Evolutionary conservation across 2,797 vertebrate genomes (phyloP).

Genomic region (Macropodus opercularis): DNA sequence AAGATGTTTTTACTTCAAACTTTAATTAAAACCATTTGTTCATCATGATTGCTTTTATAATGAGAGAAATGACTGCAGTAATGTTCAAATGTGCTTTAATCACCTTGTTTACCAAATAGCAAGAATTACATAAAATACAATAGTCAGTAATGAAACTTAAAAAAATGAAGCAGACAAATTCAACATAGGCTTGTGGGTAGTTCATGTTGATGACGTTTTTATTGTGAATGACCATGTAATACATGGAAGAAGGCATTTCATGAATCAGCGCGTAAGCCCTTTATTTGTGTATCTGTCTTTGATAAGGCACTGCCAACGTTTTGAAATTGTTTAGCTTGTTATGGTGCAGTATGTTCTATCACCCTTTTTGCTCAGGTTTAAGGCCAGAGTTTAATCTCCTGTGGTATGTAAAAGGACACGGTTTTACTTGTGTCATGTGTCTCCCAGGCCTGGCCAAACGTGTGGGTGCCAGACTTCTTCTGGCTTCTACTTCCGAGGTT

Average conservation of each 20-base stretch:
- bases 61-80: neutral
- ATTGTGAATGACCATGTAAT: too few relatives aligned
- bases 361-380: neutral
- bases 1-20: conserved; percentile 1
- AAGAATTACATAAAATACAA: too few relatives aligned
- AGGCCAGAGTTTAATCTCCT: neutral
- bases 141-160: too few relatives aligned
- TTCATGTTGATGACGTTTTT: neutral
- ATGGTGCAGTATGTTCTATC: neutral
- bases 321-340: neutral
- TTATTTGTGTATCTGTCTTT: neutral
- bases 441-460: conserved; percentile 92
- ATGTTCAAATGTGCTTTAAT: too few relatives aligned
- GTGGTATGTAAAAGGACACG: neutral
- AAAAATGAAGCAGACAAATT: neutral
- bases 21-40: too few relatives aligned
- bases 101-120: too few relatives aligned
- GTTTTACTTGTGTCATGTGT: conserved; percentile 33
- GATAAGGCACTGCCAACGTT: neutral
- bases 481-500: conserved; percentile 97
- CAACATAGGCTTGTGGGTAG: neutral
- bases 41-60: too few relatives aligned
- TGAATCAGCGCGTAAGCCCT: neutral
- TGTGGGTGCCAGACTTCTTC: conserved; percentile 93
- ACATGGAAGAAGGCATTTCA: neutral